Evolutionary conservation across 2,113 vertebrate genomes (phyloP), one percentile per base, ranked within the genome.

Genomic region (Chrysemys picta): DNA sequence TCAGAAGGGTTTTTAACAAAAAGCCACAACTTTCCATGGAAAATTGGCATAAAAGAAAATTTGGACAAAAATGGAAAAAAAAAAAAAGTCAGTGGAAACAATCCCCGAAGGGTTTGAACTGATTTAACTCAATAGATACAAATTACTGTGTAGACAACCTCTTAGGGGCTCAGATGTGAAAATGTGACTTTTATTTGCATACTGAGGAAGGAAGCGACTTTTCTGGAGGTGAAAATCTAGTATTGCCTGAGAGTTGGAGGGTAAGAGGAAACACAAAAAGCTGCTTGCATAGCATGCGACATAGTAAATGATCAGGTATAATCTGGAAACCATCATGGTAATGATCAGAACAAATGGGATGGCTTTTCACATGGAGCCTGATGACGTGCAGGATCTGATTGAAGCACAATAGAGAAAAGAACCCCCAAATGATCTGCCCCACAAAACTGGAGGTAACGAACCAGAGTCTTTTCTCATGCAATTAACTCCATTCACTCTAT

Each of bases 101-200:
- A 1, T 10, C 4, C 21, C 3, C 47, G 69, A 38, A n/a, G 62
- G 35, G 35, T 25, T 81, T 72, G 1, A 82, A 22, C 25, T 79
- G 8, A 82, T 65, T 85, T 83, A 57, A 49, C 91, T 57, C 50
- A 95, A 57, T 35, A 90, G 8, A 13, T 86, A 29, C 10, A 75
- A 53, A 5, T 62, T 78, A 19, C 8, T 82, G 3, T 2, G 1
- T 31, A 84, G 79, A 45, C 2, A 53, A 65, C 25, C 91, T 5
- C 29, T 80, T 2, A 80, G 53, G 8, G 92, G 5, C 17, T 80
- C 29, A 83, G 4, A 7, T 81, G 80, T 94, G 47, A 24, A 62
- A 89, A 91, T 82, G 17, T 76, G 12, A 6, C 42, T 47, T 29
- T 78, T 47, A 27, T 78, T 78, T 78, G 42, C 22, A 4, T 78